Evolutionary conservation across 2,113 vertebrate genomes (phyloP), one percentile per base, ranked within the genome.

Genomic region (Cottus gobio): DNA sequence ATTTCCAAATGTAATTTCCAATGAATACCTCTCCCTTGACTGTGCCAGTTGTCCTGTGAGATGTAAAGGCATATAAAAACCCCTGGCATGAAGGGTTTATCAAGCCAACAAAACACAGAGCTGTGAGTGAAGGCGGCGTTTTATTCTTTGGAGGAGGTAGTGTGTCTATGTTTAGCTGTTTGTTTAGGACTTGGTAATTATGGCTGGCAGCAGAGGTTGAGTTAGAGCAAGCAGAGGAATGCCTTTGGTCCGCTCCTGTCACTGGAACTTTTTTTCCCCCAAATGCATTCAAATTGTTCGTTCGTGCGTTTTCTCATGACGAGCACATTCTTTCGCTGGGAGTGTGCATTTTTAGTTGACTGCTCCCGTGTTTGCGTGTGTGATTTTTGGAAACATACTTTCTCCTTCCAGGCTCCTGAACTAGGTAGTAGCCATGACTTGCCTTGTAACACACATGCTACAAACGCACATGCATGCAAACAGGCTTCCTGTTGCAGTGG

Each of bases 111-210:
- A 50, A 62, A 79, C 42, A 66, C 34, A 61, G 48, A 34, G 50
- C 73, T 0, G 52, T 26, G 34, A 61, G 36, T 2, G 54, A 13
- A 46, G 71, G 22, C 44, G 8, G 44, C 63, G 58, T 74, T 76
- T 77, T 56, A 71, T 71, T 71, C 75, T 80, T 56, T 28, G 54
- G 54, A 26, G 63, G 62, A 73, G 54, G 28, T 46, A 46, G 69
- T 71, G 68, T 81, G 36, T 83, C 71, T 91, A 71, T 79, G 79
- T 92, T 86, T 90, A 87, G 75, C 80, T 80, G 65, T 86, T 85
- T 88, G 87, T 89, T 84, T 82, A 80, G 85, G 62, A 82, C 72
- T 76, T 48, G 26, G 75, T 91, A 91, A 91, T 90, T 90, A 90
- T 81, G 75, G 77, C 82, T 82, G 73, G 78, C 83, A 82, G 77